Base-by-base conservation (phyloP, 2,888 invertebrate species). In the Isotomurus palustris region DNA sequence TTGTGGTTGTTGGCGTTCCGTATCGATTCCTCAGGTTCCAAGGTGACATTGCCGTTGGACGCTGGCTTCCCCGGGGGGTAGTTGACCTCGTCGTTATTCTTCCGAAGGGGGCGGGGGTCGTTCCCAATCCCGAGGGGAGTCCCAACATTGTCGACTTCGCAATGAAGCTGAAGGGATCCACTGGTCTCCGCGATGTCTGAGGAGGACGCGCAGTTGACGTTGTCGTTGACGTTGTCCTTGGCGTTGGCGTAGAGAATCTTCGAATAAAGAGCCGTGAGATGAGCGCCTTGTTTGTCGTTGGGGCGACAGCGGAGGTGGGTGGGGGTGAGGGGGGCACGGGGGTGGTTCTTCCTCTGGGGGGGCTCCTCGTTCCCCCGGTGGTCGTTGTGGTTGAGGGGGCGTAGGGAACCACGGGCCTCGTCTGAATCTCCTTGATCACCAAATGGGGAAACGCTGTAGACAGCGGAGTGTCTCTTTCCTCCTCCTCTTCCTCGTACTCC, bases 231-330 rank as follows among this genome's bases (percentile, higher is more conserved):
- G 54, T 47, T 4, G 49, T 52, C 2, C 29, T 53, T 24, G 66
- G 45, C 4, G 43, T 41, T 28, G 60, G 55, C 28, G 56, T 55
- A 1, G 61, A 35, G 32, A 69, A 67, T 59, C 58, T 56, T 14
- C 69, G 48, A 21, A 67, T 63, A 19, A 69, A 67, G 10, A 69
- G 52, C 43, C 62, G 62, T 0, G 68, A 65, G 45, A 70, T 67
- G 1, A 62, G 55, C 2, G 67, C 64, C 14, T 58, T 53, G 32
- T 60, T 67, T 17, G 63, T 52, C n/a, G 57, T 52, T 12, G 50
- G 47, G 14, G 3, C 6, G 5, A 5, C 8, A n/a, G 21, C 32
- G n/a, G 41, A 14, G 50, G 27, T 36, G 41, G 35, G 27, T 10
- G 54, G n/a, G 21, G 32, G 21, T 24, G 53, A 12, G 3, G 8